Percentiles rank a stretch among this genome's conserved stretches.
Evolutionary conservation across 2,113 vertebrate species (phyloP).

Genomic region (Panthera tigris): DNA sequence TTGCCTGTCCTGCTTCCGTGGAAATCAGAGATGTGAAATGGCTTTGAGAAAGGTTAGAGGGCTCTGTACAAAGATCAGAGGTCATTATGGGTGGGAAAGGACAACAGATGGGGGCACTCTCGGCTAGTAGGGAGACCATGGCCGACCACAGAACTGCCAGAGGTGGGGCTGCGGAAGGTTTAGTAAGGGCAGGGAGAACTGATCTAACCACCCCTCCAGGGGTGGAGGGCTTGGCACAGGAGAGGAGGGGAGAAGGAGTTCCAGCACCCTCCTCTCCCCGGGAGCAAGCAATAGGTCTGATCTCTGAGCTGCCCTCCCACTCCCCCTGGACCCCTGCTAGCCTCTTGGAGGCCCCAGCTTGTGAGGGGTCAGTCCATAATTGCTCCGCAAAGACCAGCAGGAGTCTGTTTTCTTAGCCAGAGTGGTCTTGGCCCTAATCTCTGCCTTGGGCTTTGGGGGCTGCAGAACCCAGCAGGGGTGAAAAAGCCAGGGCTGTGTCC

Average conservation of each 20-base stretch:
- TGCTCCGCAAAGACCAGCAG: background rate
- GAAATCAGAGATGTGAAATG: background rate
- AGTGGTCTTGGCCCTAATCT: background rate
- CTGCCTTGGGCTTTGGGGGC: background rate
- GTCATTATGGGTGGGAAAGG: background rate
- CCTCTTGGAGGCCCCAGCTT: background rate
- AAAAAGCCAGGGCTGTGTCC: background rate
- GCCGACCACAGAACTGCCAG: background rate
- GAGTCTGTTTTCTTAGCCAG: background rate
- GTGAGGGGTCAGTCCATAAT: background rate
- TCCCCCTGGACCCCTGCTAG: background rate
- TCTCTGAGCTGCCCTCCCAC: background rate
- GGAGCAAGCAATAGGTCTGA: background rate
- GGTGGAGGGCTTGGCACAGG: background rate
- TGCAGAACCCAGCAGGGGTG: background rate
- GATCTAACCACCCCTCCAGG: background rate
- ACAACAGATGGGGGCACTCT: background rate
- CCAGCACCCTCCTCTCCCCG: background rate
- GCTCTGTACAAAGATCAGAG: background rate
- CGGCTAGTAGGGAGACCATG: background rate
- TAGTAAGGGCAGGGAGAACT: background rate
- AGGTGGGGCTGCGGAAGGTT: background rate
- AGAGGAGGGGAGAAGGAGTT: background rate
- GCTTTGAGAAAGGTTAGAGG: conserved; percentile 17
- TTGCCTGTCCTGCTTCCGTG: background rate